Percentiles rank a stretch among this genome's conserved stretches.
These are phyloP conservation scores for Liolophura sinensis DNA, from an alignment of 1,140 invertebrate genomes.

Conservation along the genomic window DNA sequence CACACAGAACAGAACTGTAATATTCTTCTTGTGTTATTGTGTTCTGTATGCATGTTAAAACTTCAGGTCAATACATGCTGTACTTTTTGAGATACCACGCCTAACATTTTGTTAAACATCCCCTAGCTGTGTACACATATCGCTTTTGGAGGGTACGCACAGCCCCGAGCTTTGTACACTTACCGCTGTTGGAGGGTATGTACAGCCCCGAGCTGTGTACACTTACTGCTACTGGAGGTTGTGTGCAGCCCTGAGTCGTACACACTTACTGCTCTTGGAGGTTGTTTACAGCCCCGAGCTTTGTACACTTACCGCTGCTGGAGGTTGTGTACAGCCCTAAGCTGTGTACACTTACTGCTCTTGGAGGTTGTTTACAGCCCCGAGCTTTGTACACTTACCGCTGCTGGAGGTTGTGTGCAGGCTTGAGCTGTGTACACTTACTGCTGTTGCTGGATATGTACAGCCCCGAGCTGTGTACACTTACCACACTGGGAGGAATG, in stretches of 20 bases:
- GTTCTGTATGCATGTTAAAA: too few species aligned
- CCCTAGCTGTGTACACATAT: not conserved
- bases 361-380: not conserved
- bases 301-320: not conserved
- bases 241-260: not conserved
- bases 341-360: conserved; percentile 15
- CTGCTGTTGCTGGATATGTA: not conserved
- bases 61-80: too few species aligned
- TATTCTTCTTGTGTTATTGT: too few species aligned
- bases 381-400: not conserved
- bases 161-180: conserved; percentile 13
- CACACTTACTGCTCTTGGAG: conserved; percentile 15
- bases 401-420: conserved; percentile 3
- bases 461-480: too few species aligned
- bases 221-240: too few species aligned
- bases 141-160: conserved; percentile 11
- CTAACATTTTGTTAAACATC: too few species aligned
- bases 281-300: not conserved
- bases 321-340: not conserved
- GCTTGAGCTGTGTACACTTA: not conserved
- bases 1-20: too few species aligned
- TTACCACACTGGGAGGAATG: too few species aligned
- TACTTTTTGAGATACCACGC: too few species aligned
- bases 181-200: not conserved
- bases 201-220: not conserved